Conservation (phyloP, 2,797 vertebrate genomes). For the Microctenopoma stevenorrisi region DNA sequence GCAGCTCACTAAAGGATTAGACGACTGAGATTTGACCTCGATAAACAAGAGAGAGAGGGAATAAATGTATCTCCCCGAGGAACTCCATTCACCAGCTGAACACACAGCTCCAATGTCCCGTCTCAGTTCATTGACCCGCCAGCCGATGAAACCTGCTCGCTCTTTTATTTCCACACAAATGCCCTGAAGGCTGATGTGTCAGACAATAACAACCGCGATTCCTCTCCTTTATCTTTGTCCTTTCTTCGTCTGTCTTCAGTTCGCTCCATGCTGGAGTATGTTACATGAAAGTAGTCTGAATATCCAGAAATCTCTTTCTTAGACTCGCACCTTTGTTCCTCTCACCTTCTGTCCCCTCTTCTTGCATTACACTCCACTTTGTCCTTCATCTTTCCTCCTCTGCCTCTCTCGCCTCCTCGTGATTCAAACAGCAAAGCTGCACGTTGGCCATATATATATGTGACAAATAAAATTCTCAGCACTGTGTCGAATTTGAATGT, state of each 20-base stretch:
- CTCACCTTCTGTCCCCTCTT: conserved; percentile 5
- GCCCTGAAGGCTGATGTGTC: conserved; percentile 44
- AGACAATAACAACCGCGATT: conserved; percentile 42
- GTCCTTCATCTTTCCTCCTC: conserved; percentile 25
- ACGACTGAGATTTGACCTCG: conserved; percentile 49
- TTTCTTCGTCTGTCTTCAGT: conserved; percentile 13
- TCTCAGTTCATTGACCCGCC: conserved; percentile 67
- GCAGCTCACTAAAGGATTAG: conserved; percentile 39
- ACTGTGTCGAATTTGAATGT: no score
- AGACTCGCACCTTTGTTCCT: conserved; percentile 19
- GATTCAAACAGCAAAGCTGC: conserved; percentile 1
- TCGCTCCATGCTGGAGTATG: conserved; percentile 15
- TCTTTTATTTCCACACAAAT: conserved; percentile 56
- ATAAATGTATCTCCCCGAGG: conserved; percentile 31
- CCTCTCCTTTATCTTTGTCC: conserved; percentile 9
- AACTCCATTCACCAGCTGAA: conserved; percentile 62
- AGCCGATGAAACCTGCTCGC: conserved; percentile 57
- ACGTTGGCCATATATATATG: no score
- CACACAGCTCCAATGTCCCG: conserved; percentile 67
- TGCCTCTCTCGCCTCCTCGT: conserved; percentile 8
- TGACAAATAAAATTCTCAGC: no score
- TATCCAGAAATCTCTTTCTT: background rate
- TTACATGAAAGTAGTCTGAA: conserved; percentile 31
- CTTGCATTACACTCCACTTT: conserved; percentile 48
- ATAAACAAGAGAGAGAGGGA: conserved; percentile 27